Base-by-base conservation (phyloP, 2,888 invertebrate species). In the Erannis defoliaria region DNA sequence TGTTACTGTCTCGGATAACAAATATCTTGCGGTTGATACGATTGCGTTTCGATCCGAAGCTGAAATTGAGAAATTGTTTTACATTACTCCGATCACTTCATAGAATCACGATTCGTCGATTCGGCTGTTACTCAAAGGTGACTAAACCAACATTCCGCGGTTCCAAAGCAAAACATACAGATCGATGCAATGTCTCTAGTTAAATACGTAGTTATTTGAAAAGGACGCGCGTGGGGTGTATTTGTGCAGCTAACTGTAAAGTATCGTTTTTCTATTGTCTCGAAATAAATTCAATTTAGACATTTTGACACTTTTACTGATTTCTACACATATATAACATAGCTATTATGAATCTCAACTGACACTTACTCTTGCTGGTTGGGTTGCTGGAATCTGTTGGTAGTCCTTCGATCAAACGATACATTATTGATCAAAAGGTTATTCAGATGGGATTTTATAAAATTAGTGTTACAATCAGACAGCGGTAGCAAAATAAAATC, bases 21-120 rank as follows among this genome's bases (percentile, higher is more conserved):
- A 86, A 89, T 88, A 83, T 76, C 79, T 84, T 88, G 88, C 71
- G 89, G 88, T 88, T 73, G 74, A 77, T 82, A 76, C 72, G 73
- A 81, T 77, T 76, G 77, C 75, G 77, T 72, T 69, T 60, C 67
- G 66, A 76, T 77, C 77, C 72, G 72, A 60, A 78, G 66, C 63
- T 73, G 68, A 73, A 71, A 76, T 82, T 86, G 84, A 86, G 73
- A 86, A 85, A 88, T 86, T 72, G 78, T 75, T 75, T 80, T 73
- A 72, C 75, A 77, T 83, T 80, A 79, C 73, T 72, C 67, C 75
- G 65, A 85, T 84, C 77, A 76, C 67, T 82, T 75, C 73, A 74
- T 77, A 69, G 66, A 75, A 76, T 72, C 71, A 74, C 68, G 67
- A 67, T 65, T 65, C 68, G 55, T 70, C 68, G 66, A 68, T 64